These are phyloP conservation scores for Mugil cephalus DNA, from an alignment of 2,113 vertebrate genomes.

Conservation along the genomic window DNA sequence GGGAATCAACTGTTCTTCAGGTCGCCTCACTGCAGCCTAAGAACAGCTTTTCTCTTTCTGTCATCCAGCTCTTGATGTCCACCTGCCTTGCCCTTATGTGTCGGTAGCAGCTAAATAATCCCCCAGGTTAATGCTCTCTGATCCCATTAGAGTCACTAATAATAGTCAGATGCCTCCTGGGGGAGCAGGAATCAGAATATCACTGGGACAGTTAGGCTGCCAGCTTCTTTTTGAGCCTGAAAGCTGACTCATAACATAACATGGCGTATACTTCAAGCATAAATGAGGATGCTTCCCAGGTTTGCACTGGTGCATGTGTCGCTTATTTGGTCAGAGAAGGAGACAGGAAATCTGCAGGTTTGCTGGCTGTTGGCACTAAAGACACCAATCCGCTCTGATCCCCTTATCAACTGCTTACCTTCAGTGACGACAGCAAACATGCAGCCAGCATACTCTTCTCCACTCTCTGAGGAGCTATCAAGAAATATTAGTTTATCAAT, in stretches of 20 bases:
- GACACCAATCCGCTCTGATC: slow-evolving; percentile 84
- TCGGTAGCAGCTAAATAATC: slow-evolving; percentile 73
- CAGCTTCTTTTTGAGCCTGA: neutral
- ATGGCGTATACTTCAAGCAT: neutral
- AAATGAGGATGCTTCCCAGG: neutral
- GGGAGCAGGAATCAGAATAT: slow-evolving; percentile 64
- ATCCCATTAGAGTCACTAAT: slow-evolving; percentile 76
- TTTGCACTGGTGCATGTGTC: neutral
- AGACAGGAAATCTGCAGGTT: slow-evolving; percentile 16
- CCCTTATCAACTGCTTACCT: slow-evolving; percentile 83
- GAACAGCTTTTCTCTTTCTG: slow-evolving; percentile 69
- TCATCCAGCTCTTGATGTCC: slow-evolving; percentile 65
- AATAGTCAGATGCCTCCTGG: slow-evolving; percentile 66
- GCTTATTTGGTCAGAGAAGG: slow-evolving; percentile 8
- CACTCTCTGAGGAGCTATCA: slow-evolving; percentile 26
- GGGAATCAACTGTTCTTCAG: slow-evolving; percentile 58
- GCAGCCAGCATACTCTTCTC: slow-evolving; percentile 58
- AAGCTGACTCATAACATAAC: neutral
- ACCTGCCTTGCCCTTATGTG: slow-evolving; percentile 70
- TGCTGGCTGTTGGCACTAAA: slow-evolving; percentile 50
- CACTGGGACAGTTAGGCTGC: slow-evolving; percentile 6
- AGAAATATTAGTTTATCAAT: neutral
- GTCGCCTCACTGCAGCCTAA: slow-evolving; percentile 44
- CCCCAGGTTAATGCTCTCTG: slow-evolving; percentile 66
- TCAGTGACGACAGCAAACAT: slow-evolving; percentile 77